Base-by-base conservation (phyloP, 2,113 vertebrate genomes). In the Pycnonotus jocosus region DNA sequence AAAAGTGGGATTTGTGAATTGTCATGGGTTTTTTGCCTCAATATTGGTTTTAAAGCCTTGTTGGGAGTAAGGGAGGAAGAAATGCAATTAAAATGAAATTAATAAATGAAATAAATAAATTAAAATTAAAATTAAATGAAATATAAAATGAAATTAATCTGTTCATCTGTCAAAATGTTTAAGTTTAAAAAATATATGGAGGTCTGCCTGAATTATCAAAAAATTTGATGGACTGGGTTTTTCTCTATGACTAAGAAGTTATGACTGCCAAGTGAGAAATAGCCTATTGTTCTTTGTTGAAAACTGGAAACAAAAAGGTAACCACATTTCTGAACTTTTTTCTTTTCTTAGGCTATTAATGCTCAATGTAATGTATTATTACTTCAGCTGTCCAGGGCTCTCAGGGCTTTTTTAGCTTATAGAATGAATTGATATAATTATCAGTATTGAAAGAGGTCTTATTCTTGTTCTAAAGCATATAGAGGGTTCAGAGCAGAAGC, bases 1-100 rank as follows among this genome's bases (percentile, higher is more conserved):
- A 90, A 68, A 96, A 97, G 51, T 5, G 2, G 20, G n/a, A 53
- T 78, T 84, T 91, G 31, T 83, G 69, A 91, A 92, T 85, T 91
- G 40, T 92, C 80, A 66, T 85, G 74, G 7, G 48, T 95, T 94
- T 94, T 95, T 71, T 79, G 16, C n/a, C 86, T 88, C 70, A 90
- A 69, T 14, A 2, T 4, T 27, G 68, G 48, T 95, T 94, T 95
- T 93, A 94, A 72, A 80, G 57, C 47, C 85, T 81, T 80, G 21
- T 24, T 66, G 62, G 33, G 31, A 90, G 54, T 4, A 6, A 23
- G 12, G 18, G 3, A 78, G 24, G 44, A 93, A 95, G 90, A 84
- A 87, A 38, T 38, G 38, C 8, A 54, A 56, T 66, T 83, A 79
- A 89, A 93, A 89, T 92, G 33, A 96, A 96, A 86, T 45, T 0